Conservation (phyloP, 2,888 invertebrate species). For the Seladonia tumulorum region DNA sequence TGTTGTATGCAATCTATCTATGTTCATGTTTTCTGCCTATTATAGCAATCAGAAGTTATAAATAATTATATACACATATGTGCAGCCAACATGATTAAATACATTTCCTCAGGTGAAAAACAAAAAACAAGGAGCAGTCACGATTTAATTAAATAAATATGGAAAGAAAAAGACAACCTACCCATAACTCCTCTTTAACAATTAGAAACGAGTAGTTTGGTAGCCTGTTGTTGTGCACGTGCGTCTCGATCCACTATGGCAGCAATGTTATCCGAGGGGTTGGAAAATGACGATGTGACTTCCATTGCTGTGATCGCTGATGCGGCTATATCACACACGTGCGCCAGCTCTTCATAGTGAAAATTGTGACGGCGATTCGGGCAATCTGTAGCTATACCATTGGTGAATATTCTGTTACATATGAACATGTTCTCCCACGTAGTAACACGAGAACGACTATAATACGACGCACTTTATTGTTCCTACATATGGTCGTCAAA, state of each 20-base stretch:
- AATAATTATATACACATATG: neutral
- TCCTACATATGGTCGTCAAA: neutral
- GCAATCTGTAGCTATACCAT: slow-evolving; percentile 43
- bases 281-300: slow-evolving; percentile 23
- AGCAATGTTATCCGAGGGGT: slow-evolving; percentile 7
- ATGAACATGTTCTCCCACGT: slow-evolving; percentile 7
- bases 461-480: neutral
- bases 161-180: slow-evolving; percentile 15
- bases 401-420: slow-evolving; percentile 32
- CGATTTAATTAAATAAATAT: neutral
- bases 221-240: slow-evolving; percentile 14
- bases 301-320: slow-evolving; percentile 18
- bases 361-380: slow-evolving; percentile 46
- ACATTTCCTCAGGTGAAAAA: neutral
- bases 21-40: neutral
- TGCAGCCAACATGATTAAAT: neutral
- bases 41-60: no score
- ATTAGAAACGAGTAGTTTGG: slow-evolving; percentile 35
- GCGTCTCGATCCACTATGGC: slow-evolving; percentile 15
- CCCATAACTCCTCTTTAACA: slow-evolving; percentile 28
- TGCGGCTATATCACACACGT: slow-evolving; percentile 29
- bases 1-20: neutral
- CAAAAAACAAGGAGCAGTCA: neutral
- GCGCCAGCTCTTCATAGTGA: slow-evolving; percentile 13
- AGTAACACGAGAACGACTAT: no score